These are phyloP conservation scores for Alcedo quadribrachys DNA, from an alignment of 2,797 vertebrate genomes.

Conservation along the genomic window DNA sequence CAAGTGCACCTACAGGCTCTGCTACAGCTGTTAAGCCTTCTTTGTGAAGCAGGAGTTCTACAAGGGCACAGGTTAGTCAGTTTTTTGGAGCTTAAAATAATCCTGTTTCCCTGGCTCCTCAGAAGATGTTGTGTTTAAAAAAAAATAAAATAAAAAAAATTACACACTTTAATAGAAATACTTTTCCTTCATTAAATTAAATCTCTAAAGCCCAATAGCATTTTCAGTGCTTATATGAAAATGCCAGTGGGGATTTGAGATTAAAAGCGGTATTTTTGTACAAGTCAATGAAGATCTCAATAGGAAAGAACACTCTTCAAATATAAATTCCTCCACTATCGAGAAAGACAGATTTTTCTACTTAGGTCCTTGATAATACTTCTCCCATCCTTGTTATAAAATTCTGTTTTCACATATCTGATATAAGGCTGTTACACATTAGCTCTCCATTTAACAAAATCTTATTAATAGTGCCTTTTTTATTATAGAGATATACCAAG, in stretches of 20 bases:
- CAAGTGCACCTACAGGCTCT: slow-evolving; percentile 34
- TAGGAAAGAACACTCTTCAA: slow-evolving; percentile 78
- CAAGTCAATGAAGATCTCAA: slow-evolving; percentile 83
- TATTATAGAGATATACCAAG: slow-evolving; percentile 55
- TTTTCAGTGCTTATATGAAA: slow-evolving; percentile 84
- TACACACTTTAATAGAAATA: slow-evolving; percentile 82
- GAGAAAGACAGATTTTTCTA: slow-evolving; percentile 62
- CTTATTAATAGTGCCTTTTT: slow-evolving; percentile 64
- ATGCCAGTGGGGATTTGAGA: slow-evolving; percentile 84
- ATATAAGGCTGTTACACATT: slow-evolving; percentile 61
- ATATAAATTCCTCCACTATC: slow-evolving; percentile 75
- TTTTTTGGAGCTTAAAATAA: slow-evolving; percentile 66
- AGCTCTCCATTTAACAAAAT: slow-evolving; percentile 61
- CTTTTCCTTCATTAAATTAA: slow-evolving; percentile 85
- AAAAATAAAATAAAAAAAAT: slow-evolving; percentile 64
- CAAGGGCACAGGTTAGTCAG: slow-evolving; percentile 59
- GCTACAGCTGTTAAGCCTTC: slow-evolving; percentile 46
- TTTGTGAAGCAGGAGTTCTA: slow-evolving; percentile 46
- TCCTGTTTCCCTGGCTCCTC: slow-evolving; percentile 60
- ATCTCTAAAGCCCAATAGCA: slow-evolving; percentile 85
- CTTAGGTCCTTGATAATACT: slow-evolving; percentile 48
- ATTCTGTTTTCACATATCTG: slow-evolving; percentile 67
- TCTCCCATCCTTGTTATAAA: slow-evolving; percentile 62
- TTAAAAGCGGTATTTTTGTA: slow-evolving; percentile 84
- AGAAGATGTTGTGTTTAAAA: slow-evolving; percentile 70